A percentile compares a stretch with the other conserved stretches of the same genome.
Evolutionary conservation across 2,797 vertebrate species (phyloP).

Genomic region (Sebastes nivosus): DNA sequence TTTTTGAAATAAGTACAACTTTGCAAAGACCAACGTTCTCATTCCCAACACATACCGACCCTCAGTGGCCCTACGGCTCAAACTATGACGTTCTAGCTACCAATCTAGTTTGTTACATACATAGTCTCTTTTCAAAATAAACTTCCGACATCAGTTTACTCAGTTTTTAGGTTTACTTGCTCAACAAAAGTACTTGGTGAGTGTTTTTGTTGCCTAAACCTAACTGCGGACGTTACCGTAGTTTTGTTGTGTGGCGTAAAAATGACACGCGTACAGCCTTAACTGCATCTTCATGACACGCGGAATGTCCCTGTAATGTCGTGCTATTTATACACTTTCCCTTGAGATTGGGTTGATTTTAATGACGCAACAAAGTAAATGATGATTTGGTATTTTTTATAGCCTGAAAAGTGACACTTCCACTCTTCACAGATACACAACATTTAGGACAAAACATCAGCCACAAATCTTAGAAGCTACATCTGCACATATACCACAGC

Average conservation of each 20-base stretch:
- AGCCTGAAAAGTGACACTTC: background rate
- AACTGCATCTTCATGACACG: no score
- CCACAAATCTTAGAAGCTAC: background rate
- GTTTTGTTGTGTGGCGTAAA: no score
- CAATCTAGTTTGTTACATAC: no score
- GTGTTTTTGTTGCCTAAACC: no score
- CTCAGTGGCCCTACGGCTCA: no score
- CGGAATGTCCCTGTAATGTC: no score
- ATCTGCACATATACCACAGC: background rate
- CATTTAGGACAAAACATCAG: background rate
- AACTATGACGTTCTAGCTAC: no score
- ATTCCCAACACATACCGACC: no score
- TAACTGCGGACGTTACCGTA: no score
- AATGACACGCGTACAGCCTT: no score
- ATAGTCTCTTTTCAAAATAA: background rate
- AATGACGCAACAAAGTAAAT: background rate
- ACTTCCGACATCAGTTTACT: background rate
- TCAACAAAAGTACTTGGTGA: background rate
- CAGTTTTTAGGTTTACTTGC: no score
- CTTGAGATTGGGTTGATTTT: background rate
- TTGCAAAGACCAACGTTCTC: background rate
- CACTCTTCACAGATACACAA: background rate
- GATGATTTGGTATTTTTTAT: background rate
- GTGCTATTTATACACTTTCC: no score
- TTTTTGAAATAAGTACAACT: background rate